Evolutionary conservation across 2,113 vertebrate species (phyloP).

Genomic region (Cacatua alba): DNA sequence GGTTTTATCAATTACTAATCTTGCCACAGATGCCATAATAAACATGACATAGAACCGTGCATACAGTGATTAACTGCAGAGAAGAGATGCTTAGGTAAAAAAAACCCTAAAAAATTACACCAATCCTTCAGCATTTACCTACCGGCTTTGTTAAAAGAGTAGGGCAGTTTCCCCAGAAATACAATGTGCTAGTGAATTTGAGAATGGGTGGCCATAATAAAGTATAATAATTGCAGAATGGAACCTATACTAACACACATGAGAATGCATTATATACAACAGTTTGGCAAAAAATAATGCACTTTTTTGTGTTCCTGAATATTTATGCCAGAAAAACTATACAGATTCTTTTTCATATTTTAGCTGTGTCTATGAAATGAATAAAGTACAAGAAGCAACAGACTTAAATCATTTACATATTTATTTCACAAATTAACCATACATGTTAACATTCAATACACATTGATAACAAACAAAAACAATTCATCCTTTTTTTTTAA

Average conservation of each 20-base stretch:
- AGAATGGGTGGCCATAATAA: neutral
- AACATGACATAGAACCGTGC: neutral
- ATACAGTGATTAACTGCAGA: neutral
- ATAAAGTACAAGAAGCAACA: neutral
- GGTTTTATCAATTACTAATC: neutral
- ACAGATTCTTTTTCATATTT: neutral
- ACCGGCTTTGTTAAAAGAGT: neutral
- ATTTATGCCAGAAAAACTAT: neutral
- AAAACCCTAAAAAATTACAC: neutral
- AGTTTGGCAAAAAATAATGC: neutral
- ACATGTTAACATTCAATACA: constrained; percentile 35
- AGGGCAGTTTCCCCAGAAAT: neutral
- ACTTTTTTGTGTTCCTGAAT: neutral
- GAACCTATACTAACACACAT: neutral
- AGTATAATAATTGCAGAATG: neutral
- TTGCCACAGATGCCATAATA: neutral
- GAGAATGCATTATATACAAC: neutral
- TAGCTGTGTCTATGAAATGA: neutral
- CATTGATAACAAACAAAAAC: constrained; percentile 17
- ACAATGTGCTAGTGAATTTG: neutral
- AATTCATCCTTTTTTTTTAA: neutral
- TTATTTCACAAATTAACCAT: constrained; percentile 67
- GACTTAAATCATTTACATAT: constrained; percentile 25
- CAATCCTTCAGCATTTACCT: neutral
- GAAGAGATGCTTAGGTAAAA: neutral